Evolutionary conservation across 2,888 invertebrate genomes (phyloP).

Genomic region (Microdon myrmicae): DNA sequence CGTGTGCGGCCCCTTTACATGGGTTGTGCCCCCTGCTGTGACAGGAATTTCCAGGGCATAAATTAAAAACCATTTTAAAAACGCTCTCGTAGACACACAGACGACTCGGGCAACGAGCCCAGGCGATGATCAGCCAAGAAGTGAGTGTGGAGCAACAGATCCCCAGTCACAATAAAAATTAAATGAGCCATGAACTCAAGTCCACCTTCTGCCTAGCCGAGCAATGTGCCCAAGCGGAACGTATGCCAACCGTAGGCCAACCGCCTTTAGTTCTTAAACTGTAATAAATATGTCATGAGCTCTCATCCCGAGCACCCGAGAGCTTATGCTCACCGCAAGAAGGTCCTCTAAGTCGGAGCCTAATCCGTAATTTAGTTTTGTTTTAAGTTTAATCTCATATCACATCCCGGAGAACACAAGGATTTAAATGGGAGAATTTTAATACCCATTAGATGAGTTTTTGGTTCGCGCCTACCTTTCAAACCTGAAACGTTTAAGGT

Average conservation of each 20-base stretch:
- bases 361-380: constrained; percentile 65
- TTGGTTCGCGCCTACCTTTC: too few relatives aligned
- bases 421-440: too few relatives aligned
- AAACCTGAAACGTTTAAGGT: too few relatives aligned
- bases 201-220: constrained; percentile 7
- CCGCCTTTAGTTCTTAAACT: constrained; percentile 4
- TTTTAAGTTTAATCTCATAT: constrained; percentile 59
- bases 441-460: too few relatives aligned
- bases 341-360: constrained; percentile 46
- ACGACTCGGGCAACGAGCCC: constrained; percentile 31
- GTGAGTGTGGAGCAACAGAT: too few relatives aligned
- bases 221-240: constrained; percentile 15
- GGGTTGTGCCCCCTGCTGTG: constrained; percentile 33
- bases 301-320: constrained; percentile 41
- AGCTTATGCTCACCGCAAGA: constrained; percentile 38
- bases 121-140: not conserved
- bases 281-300: constrained; percentile 45
- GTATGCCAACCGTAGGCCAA: not conserved
- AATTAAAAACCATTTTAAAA: constrained; percentile 44
- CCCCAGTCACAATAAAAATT: constrained; percentile 22
- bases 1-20: not conserved
- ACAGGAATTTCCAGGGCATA: constrained; percentile 33
- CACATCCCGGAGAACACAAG: too few relatives aligned
- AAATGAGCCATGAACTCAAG: constrained; percentile 33
- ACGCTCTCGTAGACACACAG: constrained; percentile 25